Evolutionary conservation across 1,140 invertebrate genomes (phyloP), one percentile per base, ranked within the genome.

Genomic region (Euglossa dilemma): DNA sequence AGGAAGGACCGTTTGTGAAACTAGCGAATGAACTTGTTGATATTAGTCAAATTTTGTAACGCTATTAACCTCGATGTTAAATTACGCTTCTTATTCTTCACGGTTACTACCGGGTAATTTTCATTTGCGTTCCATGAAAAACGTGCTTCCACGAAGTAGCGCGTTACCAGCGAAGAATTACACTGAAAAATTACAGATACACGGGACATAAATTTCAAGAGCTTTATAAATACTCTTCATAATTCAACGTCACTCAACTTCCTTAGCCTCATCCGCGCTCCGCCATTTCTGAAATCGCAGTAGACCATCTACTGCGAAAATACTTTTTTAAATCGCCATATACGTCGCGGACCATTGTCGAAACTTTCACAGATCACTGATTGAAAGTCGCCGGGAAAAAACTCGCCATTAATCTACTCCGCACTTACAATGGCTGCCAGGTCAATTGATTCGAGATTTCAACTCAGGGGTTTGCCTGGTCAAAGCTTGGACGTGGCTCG

Each of bases 211-310:
- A 72, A 72, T 72, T 54, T 72, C 70, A 6, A 43, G 70, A n/a
- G 50, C 28, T 54, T 72, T 72, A 72, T 54, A 72, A 72, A 54
- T 72, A 72, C 50, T 28, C 28, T 14, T 72, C 28, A 43, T 72
- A 54, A 72, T 23, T 72, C 52, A 54, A 72, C 70, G 50, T 72
- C 70, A 9, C 28, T 28, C 52, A 72, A 54, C 18, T 54, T 72
- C 20, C 52, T 56, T 54, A 72, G 54, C 50, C 20, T 71, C 25
- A 71, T 28, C 50, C 18, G 6, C 14, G 50, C 25, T 28, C 47
- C 20, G 69, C 47, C 45, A 50, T 71, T 36, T 54, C 69, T 28
- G 66, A 14, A 50, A 50, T 69, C 43, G 14, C 36, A 14, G 14
- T 18, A 50, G 14, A 18, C 45, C 43, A 50, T 69, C 45, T 47